Evolutionary conservation across 2,888 invertebrate species (phyloP), one percentile per base, ranked within the genome.

Genomic region (Monochamus alternatus): DNA sequence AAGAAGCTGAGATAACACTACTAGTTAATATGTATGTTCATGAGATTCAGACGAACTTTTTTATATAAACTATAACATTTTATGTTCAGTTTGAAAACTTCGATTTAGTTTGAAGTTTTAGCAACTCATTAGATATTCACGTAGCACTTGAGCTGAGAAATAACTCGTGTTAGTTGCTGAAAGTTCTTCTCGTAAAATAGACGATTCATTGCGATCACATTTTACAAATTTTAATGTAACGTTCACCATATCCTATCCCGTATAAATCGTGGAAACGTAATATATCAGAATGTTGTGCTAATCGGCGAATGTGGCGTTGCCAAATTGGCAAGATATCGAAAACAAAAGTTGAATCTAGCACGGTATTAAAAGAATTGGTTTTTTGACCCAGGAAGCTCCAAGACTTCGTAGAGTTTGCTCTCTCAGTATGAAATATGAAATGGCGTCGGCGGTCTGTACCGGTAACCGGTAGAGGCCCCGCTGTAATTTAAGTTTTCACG

Each of bases 331-430:
- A 69, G 70, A 58, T 66, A 74, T 75, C 72, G 78, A 77, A 79
- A 81, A 78, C 78, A 76, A 80, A 77, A 68, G 69, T 73, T 63
- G 77, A 76, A 82, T 76, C 77, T 80, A 77, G 79, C 78, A 63
- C 80, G 75, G 76, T 66, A 67, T 74, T 69, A 74, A 77, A 81
- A 81, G 79, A 79, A 81, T 79, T 66, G 78, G 81, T 82, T 81
- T 82, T 81, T 82, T 81, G 81, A 81, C 81, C 82, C 81, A 80
- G 81, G 81, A 82, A 82, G 79, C 72, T 74, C 69, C 51, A 30
- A 58, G 30, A 71, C 60, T 71, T 43, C 43, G 65, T 52, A 52
- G 67, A 63, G 68, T 52, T 44, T 5, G 74, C 67, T 66, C 66
- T 62, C 62, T 63, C 66, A 59, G 62, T 5, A 44, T 73, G 73